Percentiles rank a stretch among this genome's conserved stretches.
Evolutionary conservation across 2,797 vertebrate species (phyloP).

Genomic region (Chromobotia macracanthus): DNA sequence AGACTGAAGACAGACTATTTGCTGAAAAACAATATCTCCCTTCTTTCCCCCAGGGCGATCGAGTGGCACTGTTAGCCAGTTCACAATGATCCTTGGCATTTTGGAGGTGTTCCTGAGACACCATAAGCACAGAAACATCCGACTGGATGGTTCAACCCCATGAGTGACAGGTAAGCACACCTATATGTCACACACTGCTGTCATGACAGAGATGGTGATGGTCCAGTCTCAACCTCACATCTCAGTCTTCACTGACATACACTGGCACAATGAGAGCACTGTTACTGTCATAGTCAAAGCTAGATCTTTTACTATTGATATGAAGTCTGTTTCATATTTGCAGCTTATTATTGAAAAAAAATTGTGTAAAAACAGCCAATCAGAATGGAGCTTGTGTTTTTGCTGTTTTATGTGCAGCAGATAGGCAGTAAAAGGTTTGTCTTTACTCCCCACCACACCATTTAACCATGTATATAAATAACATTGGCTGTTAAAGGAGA

Average conservation of each 20-base stretch:
- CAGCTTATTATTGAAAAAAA: too few species aligned
- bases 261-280: too few species aligned
- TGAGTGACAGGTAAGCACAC: slow-evolving; percentile 78
- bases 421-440: neutral
- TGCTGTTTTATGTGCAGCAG: neutral
- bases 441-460: neutral
- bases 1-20: too few species aligned
- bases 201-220: too few species aligned
- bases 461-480: neutral
- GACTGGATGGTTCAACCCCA: slow-evolving; percentile 86
- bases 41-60: slow-evolving; percentile 72
- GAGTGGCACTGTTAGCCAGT: slow-evolving; percentile 88
- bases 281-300: too few species aligned
- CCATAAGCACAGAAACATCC: slow-evolving; percentile 79
- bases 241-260: too few species aligned
- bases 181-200: neutral
- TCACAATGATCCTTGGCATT: slow-evolving; percentile 89
- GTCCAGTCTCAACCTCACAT: neutral
- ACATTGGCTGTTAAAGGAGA: neutral
- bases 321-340: too few species aligned
- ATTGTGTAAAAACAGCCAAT: neutral
- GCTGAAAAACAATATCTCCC: too few species aligned
- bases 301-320: too few species aligned
- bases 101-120: slow-evolving; percentile 84
- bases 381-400: neutral